Base-by-base conservation (phyloP, 2,888 invertebrate species). In the Morinoia aosen region DNA sequence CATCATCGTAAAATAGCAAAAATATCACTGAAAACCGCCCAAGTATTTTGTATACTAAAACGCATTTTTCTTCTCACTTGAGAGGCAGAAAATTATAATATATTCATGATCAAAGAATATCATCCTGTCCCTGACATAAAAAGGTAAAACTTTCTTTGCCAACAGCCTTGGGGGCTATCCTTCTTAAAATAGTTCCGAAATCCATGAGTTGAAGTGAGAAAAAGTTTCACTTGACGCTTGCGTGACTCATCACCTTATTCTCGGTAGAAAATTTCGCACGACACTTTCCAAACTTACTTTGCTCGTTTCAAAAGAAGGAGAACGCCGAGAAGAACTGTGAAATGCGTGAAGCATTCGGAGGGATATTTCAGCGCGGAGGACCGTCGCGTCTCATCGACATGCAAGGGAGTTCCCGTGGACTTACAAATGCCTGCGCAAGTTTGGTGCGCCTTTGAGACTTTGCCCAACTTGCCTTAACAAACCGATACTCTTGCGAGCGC, bases 351-450 rank as follows among this genome's bases (percentile, higher is more conserved):
- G 33, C 25, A 76, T 76, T 76, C 76, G 14, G 48, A 90, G 90
- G 88, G 90, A 90, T 90, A 25, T 48, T 25, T 90, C 25, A 48
- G 76, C 76, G 19, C 16, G 25, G 25, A 76, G 76, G 25, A 76
- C 25, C 76, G 76, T 10, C 76, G 76, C 61, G 90, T 14, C 93
- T 93, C 93, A 93, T 93, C 58, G 57, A 56, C 57, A 93, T 93
- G 93, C 93, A 57, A 93, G 93, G 57, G n/a, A 57, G 56, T 57
- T 57, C 57, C 48, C 12, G 33, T 57, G 25, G 57, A 93, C 93
- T 93, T 93, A 57, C 90, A 93, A 57, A 93, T 93, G 93, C 25
- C 93, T 93, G 93, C 93, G 33, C 39, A 93, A 93, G 93, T 93
- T 93, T 93, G 57, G 56, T 93, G 16, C 48, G 57, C 93, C 48